Base-by-base conservation (phyloP, 1,140 invertebrate species). In the Drosophila ironensis region DNA sequence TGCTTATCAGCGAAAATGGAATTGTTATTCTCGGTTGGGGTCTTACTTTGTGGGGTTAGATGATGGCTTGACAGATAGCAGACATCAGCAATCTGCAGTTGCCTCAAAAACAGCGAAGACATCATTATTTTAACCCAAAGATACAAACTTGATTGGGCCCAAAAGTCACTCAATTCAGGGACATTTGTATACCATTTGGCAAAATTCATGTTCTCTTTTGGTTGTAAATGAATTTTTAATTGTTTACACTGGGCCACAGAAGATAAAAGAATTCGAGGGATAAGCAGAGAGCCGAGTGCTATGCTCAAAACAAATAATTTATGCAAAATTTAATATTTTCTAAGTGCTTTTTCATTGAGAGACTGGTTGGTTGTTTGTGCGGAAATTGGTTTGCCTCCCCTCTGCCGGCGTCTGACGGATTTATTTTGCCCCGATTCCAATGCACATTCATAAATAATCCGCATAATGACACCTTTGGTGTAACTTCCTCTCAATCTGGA, bases 391-490 rank as follows among this genome's bases (percentile, higher is more conserved):
- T 50, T 50, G 9, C 1, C 20, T 25, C 16, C 17, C 20, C 11
- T 37, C 38, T 53, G 17, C 4, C 8, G 1, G 1, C 3, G 30
- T 40, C 19, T 11, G 48, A 61, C 30, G 17, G 40, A 60, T 45
- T 53, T 24, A 28, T 38, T 41, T 41, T 46, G 37, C 38, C 33
- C 52, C 40, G 45, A 16, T 67, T 68, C 46, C n/a, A n/a, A 12
- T 22, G 5, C 22, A 28, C 7, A 57, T 16, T 16, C 25, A 70
- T 48, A 30, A 57, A 69, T 69, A 70, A 70, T 70, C 69, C 12
- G 24, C 14, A 4, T 24, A 70, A 63, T 47, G 56, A 70, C 56
- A 71, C 40, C 67, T 71, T 46, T 47, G 67, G 52, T 70, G 66
- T 30, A 28, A 72, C 38, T 52, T 71, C 52, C 67, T 70, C 45